These are phyloP conservation scores for Cynopterus sphinx DNA, from an alignment of 2,797 vertebrate genomes.

Conservation along the genomic window DNA sequence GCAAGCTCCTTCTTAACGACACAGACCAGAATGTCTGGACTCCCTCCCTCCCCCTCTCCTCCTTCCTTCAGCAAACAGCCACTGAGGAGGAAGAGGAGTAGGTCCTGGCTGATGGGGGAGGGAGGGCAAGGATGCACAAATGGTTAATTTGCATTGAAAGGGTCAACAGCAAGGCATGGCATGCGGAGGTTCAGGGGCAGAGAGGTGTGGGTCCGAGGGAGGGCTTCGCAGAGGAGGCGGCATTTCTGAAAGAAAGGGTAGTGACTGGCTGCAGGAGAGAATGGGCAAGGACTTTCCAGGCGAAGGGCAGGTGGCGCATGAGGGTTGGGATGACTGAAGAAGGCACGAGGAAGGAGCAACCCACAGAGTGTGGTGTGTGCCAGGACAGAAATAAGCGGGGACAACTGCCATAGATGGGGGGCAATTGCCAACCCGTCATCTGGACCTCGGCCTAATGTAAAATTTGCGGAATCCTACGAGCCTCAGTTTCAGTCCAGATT, in stretches of 20 bases:
- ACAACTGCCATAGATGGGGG: not conserved
- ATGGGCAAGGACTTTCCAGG: not conserved
- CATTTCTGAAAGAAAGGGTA: not conserved
- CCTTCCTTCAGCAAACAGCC: not conserved
- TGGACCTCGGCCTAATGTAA: not conserved
- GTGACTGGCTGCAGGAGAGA: not conserved
- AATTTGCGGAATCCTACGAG: not conserved
- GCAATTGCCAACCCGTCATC: not conserved
- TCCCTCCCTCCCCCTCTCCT: too few species aligned
- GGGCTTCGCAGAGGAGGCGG: not conserved
- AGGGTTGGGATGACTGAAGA: not conserved
- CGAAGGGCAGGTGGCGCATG: not conserved
- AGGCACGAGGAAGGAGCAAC: not conserved
- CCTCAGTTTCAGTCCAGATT: not conserved
- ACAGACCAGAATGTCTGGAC: not conserved
- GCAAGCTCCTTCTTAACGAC: conserved; percentile 1
- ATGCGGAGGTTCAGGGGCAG: not conserved
- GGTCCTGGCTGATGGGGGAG: not conserved
- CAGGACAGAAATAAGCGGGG: not conserved
- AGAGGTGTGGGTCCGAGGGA: not conserved
- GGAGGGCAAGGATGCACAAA: not conserved
- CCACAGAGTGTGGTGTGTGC: not conserved
- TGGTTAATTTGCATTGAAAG: too few species aligned
- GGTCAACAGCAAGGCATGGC: not conserved
- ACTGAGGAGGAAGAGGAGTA: not conserved